Evolutionary conservation across 2,797 vertebrate genomes (phyloP).

Genomic region (Somateria mollissima): DNA sequence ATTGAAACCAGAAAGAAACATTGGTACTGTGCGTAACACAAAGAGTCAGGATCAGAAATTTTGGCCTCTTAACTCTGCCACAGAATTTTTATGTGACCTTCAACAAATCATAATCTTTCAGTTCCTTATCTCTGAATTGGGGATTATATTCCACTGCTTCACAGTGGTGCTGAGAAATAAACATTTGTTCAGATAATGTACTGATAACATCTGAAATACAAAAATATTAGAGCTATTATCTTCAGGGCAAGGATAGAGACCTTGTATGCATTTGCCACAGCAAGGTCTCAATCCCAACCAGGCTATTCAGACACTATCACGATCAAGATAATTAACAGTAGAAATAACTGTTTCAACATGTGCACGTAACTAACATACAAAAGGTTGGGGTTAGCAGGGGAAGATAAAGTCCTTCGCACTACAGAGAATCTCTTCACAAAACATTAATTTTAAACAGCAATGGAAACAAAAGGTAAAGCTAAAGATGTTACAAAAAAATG

Average conservation of each 20-base stretch:
- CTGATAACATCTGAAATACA: slow-evolving; percentile 52
- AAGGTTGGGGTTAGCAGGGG: neutral
- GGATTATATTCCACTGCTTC: slow-evolving; percentile 57
- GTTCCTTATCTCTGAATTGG: slow-evolving; percentile 52
- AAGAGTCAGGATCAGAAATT: neutral
- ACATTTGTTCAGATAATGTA: slow-evolving; percentile 36
- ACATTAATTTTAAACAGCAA: neutral
- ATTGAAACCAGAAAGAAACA: slow-evolving; percentile 32
- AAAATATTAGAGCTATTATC: slow-evolving; percentile 53
- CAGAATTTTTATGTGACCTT: slow-evolving; percentile 18
- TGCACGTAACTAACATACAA: neutral
- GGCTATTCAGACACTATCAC: neutral
- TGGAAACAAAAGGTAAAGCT: neutral
- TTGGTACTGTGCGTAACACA: neutral
- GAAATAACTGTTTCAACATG: neutral
- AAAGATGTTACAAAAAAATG: neutral
- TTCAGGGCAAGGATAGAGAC: neutral
- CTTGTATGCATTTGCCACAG: neutral
- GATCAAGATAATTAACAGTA: neutral
- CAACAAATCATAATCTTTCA: slow-evolving; percentile 36
- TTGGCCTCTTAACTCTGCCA: neutral
- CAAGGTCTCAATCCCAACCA: neutral
- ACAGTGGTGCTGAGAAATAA: slow-evolving; percentile 25
- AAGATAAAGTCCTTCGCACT: neutral
- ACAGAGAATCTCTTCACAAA: neutral